A percentile compares a stretch with the other conserved stretches of the same genome.
phyloP scores from a whole-genome alignment of 2,113 vertebrate species.

The Phaethon lepturus region DNA sequence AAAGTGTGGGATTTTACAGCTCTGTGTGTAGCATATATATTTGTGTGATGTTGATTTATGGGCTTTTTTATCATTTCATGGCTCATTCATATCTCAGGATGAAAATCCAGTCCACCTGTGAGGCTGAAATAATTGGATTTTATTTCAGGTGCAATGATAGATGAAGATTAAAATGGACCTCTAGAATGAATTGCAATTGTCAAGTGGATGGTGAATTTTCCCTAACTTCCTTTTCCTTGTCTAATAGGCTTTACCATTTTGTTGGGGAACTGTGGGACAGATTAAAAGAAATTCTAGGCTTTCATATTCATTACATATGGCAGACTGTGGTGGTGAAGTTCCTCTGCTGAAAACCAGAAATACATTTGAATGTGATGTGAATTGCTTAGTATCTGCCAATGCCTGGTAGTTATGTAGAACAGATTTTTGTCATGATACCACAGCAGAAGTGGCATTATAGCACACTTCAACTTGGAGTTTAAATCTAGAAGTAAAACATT shows the following conservation, averaged over 20 bases:
- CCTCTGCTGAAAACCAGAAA: background rate
- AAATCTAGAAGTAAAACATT: background rate
- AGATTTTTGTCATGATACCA: background rate
- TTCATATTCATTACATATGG: background rate
- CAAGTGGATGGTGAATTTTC: background rate
- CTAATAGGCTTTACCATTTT: background rate
- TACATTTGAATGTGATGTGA: background rate
- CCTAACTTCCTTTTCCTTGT: background rate
- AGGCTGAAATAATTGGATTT: slow-evolving; percentile 4
- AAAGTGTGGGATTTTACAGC: background rate
- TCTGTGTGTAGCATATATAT: background rate
- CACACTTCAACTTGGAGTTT: background rate
- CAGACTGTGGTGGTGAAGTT: background rate
- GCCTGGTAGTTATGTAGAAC: background rate
- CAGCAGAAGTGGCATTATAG: background rate
- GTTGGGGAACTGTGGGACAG: background rate
- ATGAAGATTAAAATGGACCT: background rate
- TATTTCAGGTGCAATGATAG: background rate
- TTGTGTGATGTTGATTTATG: background rate
- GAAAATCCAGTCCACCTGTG: background rate
- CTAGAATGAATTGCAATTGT: background rate
- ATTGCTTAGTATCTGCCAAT: background rate
- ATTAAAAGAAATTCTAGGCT: background rate
- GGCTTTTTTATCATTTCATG: background rate
- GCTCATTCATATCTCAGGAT: background rate